Percentiles rank a stretch among this genome's conserved stretches.
These are phyloP conservation scores for Pachyseris speciosa DNA, from an alignment of 64 coral and sea anemone species.

Conservation along the genomic window DNA sequence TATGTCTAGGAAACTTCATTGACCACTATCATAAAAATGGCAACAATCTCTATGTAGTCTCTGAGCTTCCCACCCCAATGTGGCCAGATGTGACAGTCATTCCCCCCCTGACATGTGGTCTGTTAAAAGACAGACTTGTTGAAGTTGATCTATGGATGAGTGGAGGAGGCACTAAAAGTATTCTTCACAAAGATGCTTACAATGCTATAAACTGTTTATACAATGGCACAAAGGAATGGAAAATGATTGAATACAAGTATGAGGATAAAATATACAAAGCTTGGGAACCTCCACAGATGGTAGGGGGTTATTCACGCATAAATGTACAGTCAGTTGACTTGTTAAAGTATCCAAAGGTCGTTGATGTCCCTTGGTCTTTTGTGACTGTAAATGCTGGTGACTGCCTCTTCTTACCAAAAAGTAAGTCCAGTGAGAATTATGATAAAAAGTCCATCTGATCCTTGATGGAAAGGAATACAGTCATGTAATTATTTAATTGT, in stretches of 20 bases:
- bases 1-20: slow-evolving; percentile 63
- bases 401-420: slow-evolving; percentile 94
- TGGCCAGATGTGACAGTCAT: slow-evolving; percentile 79
- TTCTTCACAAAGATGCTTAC: slow-evolving; percentile 98
- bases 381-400: slow-evolving; percentile 92
- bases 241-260: slow-evolving; percentile 96
- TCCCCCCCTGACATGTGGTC: slow-evolving; percentile 84
- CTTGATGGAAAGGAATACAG: no score
- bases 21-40: slow-evolving; percentile 40
- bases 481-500: no score
- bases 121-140: slow-evolving; percentile 77
- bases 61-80: slow-evolving; percentile 91
- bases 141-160: slow-evolving; percentile 98
- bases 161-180: slow-evolving; percentile 87
- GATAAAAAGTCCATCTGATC: no score
- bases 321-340: slow-evolving; percentile 82
- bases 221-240: slow-evolving; percentile 98
- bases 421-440: no score
- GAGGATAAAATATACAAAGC: slow-evolving; percentile 97
- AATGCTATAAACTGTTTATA: slow-evolving; percentile 97
- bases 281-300: slow-evolving; percentile 89
- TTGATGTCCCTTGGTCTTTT: slow-evolving; percentile 88
- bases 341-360: slow-evolving; percentile 80
- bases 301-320: slow-evolving; percentile 87
- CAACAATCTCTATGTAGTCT: slow-evolving; percentile 86